Evolutionary conservation across 2,888 invertebrate species (phyloP), one percentile per base, ranked within the genome.

Genomic region (Syritta pipiens): DNA sequence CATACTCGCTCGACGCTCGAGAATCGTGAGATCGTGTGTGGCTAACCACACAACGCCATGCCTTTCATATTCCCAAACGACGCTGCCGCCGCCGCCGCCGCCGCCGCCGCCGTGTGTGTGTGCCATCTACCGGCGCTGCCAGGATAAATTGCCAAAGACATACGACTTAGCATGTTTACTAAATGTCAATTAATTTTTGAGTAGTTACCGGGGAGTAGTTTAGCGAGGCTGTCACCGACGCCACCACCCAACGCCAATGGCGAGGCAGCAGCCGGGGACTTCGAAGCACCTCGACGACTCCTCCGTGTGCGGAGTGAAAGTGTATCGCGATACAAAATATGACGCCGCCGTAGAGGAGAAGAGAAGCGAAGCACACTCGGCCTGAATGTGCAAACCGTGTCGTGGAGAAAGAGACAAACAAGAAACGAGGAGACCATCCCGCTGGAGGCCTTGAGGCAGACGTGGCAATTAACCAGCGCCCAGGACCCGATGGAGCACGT

Each of bases 161-260:
- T 79, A 79, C 79, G 67, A 74, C 74, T 79, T 79, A 68, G 75
- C 81, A 69, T 81, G 81, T 81, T 81, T 81, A 81, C 81, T 75
- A 75, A 72, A 81, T 75, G 81, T 74, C 81, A 75, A 81, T 81
- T 81, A 81, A 81, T 81, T 81, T 81, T 75, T 81, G 81, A 81
- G 81, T 81, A 72, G 74, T 79, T 79, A 62, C 57, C 62, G 62
- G 35, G 55, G 28, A 49, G 51, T 17, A 53, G 35, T 14, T 12
- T 12, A 6, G 7, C 67, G 24, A 49, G 51, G 35, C 40, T 44
- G 28, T 44, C 46, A 20, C 28, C 35, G 26, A 24, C 37, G 12
- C 12, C 17, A 1, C 12, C 46, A 22, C 32, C 30, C 30, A 30
- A n/a, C 9, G 30, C 30, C 9, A 7, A 3, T n/a, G 30, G n/a